Evolutionary conservation across 2,797 vertebrate genomes (phyloP), one percentile per base, ranked within the genome.

Genomic region (Hemitrygon akajei): DNA sequence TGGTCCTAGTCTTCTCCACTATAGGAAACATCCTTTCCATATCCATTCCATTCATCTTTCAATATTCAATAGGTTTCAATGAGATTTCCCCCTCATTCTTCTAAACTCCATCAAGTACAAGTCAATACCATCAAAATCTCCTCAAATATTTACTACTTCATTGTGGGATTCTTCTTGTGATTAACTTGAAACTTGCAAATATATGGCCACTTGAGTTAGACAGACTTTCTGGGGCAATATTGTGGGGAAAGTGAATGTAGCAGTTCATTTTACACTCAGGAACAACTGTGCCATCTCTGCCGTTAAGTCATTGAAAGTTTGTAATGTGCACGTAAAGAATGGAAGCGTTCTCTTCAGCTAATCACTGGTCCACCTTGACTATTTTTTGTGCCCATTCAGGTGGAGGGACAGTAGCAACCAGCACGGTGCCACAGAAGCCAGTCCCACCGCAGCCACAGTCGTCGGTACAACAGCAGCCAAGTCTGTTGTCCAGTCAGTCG

Each of bases 341-440:
- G 16, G n/a, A 37, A 20, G 30, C 14, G 18, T 18, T 79, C 22
- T 37, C 77, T 79, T 79, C n/a, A 34, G 60, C 60, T 34, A 66
- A 79, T 14, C n/a, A 16, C 18, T 37, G 22, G 18, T 79, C 58
- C 7, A 7, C n/a, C 6, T 75, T 76, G 40, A 30, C 71, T n/a
- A 94, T 7, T 47, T 60, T 94, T 97, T 91, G 97, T 95, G 93
- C 95, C 96, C 94, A 94, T 95, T 75, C 71, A 94, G 97, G 97
- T 7, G 97, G 96, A 89, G 97, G 96, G 58, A 93, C 96, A 66
- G 94, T 96, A 0, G 94, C 95, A 16, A 80, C 96, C n/a, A 96
- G 96, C 11, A 93, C 96, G 0, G 96, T 97, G 30, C 96, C 97
- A 0, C 96, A 97, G 34, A 98, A 98, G 95, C 97, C 94, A 3